These are phyloP conservation scores for Rhyacophila evoluta DNA, from an alignment of 2,888 invertebrate genomes.

Conservation along the genomic window DNA sequence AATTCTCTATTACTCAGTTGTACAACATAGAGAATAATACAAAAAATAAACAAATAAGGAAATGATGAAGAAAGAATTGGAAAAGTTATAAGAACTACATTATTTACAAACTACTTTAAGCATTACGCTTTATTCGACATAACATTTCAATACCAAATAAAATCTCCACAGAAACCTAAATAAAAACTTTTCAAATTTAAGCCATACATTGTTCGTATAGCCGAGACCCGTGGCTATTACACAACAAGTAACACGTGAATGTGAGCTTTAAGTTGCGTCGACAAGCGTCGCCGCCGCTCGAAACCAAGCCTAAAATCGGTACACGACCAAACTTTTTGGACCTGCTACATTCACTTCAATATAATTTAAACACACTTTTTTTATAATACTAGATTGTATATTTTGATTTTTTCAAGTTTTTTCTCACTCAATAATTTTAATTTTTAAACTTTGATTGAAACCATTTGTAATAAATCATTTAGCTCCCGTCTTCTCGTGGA, in stretches of 20 bases:
- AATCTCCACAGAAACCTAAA: neutral
- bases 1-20: too few species aligned
- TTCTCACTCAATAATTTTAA: too few species aligned
- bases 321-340: neutral
- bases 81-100: too few species aligned
- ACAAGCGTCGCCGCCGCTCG: slow-evolving; percentile 1
- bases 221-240: slow-evolving; percentile 22
- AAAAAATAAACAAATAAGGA: neutral
- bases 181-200: slow-evolving; percentile 18
- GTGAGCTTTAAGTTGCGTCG: slow-evolving; percentile 5
- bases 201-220: neutral
- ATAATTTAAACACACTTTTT: neutral
- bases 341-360: neutral
- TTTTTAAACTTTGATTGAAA: too few species aligned
- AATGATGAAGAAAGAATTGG: neutral
- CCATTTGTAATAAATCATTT: too few species aligned
- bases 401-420: too few species aligned
- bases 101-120: neutral
- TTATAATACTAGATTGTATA: too few species aligned
- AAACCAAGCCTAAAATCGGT: neutral
- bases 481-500: too few species aligned
- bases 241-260: slow-evolving; percentile 22
- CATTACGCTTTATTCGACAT: neutral
- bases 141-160: neutral
- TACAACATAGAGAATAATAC: too few species aligned